Conservation (phyloP, 2,888 invertebrate genomes). For the Acleris laterana region DNA sequence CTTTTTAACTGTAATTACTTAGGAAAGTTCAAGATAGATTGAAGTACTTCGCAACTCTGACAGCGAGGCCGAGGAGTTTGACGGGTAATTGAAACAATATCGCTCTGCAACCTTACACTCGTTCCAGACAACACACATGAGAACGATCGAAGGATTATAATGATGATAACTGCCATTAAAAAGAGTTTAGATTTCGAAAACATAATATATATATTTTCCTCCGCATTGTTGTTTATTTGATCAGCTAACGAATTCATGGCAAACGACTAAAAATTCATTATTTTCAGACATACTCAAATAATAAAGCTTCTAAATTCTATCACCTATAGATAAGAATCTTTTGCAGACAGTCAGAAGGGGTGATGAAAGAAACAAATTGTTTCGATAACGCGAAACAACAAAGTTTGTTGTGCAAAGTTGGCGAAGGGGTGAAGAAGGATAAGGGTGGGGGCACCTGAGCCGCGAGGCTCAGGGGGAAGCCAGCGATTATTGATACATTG, state of each 20-base stretch:
- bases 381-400: constrained; percentile 77
- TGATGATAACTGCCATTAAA: no score
- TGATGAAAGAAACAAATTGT: constrained; percentile 80
- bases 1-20: constrained; percentile 83
- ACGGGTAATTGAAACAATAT: constrained; percentile 59
- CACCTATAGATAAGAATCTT: constrained; percentile 51
- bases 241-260: no score
- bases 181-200: no score
- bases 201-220: no score
- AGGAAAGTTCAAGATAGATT: constrained; percentile 74
- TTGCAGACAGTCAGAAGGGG: constrained; percentile 55
- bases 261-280: no score
- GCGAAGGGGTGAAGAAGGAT: constrained; percentile 47
- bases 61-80: constrained; percentile 59
- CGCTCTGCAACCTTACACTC: constrained; percentile 37
- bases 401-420: constrained; percentile 73
- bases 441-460: constrained; percentile 9
- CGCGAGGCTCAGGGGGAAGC: constrained; percentile 36
- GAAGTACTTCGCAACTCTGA: constrained; percentile 67
- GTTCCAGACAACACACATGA: constrained; percentile 15
- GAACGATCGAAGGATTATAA: neutral
- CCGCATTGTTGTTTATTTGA: no score
- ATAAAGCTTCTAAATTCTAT: constrained; percentile 45
- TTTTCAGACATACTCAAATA: no score
- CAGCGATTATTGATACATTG: constrained; percentile 53